Evolutionary conservation across 2,797 vertebrate species (phyloP).

Genomic region (Onychomys leucogaster): DNA sequence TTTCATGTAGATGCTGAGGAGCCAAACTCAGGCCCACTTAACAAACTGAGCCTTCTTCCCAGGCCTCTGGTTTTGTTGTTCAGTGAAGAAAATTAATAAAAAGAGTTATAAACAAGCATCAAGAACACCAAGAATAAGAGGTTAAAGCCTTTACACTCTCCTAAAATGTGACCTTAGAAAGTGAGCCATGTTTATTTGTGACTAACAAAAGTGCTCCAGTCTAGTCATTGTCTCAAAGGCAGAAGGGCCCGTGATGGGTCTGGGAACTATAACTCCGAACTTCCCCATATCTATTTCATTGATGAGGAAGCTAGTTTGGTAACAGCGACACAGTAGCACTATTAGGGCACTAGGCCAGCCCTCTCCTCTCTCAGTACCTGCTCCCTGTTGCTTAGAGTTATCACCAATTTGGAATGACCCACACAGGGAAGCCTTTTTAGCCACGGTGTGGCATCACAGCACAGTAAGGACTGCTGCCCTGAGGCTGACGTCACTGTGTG

Average conservation of each 20-base stretch:
- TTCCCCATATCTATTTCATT: background rate
- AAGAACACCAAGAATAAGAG: background rate
- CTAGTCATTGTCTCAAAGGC: slow-evolving; percentile 6
- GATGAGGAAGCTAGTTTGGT: slow-evolving; percentile 37
- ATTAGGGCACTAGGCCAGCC: background rate
- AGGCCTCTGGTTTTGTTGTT: background rate
- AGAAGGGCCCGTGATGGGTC: background rate
- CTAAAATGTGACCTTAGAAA: background rate
- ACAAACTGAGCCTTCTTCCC: background rate
- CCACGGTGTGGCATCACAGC: background rate
- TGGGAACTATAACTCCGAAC: background rate
- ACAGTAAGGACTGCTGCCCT: background rate
- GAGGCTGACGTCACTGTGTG: background rate
- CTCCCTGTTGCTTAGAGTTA: background rate
- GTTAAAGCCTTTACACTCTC: background rate
- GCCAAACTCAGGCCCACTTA: background rate
- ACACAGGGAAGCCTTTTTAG: background rate
- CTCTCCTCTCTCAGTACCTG: background rate
- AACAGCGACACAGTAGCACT: background rate
- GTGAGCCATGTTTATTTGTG: background rate
- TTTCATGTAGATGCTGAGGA: background rate
- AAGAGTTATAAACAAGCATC: slow-evolving; percentile 1
- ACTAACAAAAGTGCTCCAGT: background rate
- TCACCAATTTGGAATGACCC: background rate
- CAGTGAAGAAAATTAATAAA: slow-evolving; percentile 38